Conservation (phyloP, 1,140 invertebrate genomes). For the Neuroterus valhalla region DNA sequence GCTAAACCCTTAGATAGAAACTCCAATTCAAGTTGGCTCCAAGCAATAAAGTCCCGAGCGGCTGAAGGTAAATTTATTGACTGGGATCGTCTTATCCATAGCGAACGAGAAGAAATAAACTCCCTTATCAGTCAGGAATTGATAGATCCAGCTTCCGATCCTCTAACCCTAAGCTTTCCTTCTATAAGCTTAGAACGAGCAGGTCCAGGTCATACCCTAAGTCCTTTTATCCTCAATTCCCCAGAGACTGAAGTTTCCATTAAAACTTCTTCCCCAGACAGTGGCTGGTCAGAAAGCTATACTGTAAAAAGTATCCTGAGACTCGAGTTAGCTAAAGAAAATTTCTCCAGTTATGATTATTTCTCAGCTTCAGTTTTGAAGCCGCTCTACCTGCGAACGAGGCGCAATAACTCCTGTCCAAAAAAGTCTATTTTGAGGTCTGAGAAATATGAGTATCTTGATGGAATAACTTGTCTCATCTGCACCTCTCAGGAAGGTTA, state of each 20-base stretch:
- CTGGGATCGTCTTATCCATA: slow-evolving; percentile 64
- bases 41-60: slow-evolving; percentile 37
- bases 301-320: slow-evolving; percentile 63
- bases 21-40: slow-evolving; percentile 48
- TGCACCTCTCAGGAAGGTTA: slow-evolving; percentile 78
- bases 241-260: slow-evolving; percentile 66
- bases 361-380: slow-evolving; percentile 68
- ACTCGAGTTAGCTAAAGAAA: slow-evolving; percentile 60
- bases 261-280: slow-evolving; percentile 68
- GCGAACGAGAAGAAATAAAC: slow-evolving; percentile 63
- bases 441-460: slow-evolving; percentile 65
- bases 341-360: slow-evolving; percentile 58
- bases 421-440: slow-evolving; percentile 71
- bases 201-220: slow-evolving; percentile 61
- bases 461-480: slow-evolving; percentile 73
- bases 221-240: slow-evolving; percentile 65
- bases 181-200: slow-evolving; percentile 64
- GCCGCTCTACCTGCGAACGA: slow-evolving; percentile 68
- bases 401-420: slow-evolving; percentile 51
- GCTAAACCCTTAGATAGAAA: slow-evolving; percentile 51
- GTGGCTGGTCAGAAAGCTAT: slow-evolving; percentile 73
- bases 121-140: slow-evolving; percentile 58
- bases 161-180: slow-evolving; percentile 62
- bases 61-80: slow-evolving; percentile 56
- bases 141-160: slow-evolving; percentile 53